These are phyloP conservation scores for Rhinopithecus roxellana DNA, from an alignment of 2,113 vertebrate genomes.

Conservation along the genomic window DNA sequence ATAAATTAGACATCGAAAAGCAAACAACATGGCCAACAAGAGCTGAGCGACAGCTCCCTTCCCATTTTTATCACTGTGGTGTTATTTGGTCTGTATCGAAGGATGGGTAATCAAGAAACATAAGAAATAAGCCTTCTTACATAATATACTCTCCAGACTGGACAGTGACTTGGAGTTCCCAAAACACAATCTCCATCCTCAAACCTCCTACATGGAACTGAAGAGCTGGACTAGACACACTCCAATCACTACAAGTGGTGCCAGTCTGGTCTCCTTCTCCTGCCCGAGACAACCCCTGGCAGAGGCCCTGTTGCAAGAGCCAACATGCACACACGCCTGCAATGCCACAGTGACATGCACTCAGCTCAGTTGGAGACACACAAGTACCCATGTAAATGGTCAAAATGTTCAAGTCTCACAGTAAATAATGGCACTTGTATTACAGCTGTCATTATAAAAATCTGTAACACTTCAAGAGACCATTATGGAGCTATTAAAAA, in stretches of 20 bases:
- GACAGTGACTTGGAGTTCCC: conserved; percentile 11
- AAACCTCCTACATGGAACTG: neutral
- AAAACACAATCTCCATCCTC: neutral
- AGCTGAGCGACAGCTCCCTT: neutral
- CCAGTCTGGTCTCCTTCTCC: neutral
- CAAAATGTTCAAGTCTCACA: conserved; percentile 38
- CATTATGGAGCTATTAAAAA: conserved; percentile 82
- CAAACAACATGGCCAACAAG: neutral
- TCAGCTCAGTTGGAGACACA: neutral
- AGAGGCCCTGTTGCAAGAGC: neutral
- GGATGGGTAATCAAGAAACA: neutral
- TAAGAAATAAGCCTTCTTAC: conserved; percentile 18
- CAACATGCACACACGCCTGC: fast-evolving
- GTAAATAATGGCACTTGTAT: conserved; percentile 81
- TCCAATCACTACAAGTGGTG: neutral
- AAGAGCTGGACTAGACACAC: neutral
- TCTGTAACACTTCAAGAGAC: conserved; percentile 80
- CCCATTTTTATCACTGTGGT: neutral
- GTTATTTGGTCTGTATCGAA: conserved; percentile 30
- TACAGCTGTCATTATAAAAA: conserved; percentile 73
- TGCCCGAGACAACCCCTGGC: neutral
- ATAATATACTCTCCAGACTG: neutral
- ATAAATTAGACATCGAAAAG: conserved; percentile 46
- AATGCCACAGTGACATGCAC: fast-evolving
- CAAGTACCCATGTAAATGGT: conserved; percentile 1